Evolutionary conservation across 2,888 invertebrate genomes (phyloP).

Genomic region (Clistopyga incitator): DNA sequence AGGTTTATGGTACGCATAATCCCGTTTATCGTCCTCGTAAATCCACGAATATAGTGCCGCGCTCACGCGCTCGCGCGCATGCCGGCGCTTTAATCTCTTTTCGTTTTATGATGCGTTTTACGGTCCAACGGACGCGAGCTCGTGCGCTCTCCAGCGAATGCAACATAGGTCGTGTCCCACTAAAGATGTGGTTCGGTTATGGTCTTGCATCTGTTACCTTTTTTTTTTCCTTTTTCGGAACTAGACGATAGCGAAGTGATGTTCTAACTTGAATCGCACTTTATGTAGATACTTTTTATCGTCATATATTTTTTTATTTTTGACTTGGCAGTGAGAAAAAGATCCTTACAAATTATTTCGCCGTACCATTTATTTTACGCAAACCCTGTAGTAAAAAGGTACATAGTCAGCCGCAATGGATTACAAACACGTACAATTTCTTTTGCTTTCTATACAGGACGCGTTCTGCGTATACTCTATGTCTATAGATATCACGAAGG

Average conservation of each 20-base stretch:
- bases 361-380: background rate
- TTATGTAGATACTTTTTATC: too few species aligned
- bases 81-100: slow-evolving; percentile 80
- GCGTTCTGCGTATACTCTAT: background rate
- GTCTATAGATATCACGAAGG: background rate
- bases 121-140: slow-evolving; percentile 69
- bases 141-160: slow-evolving; percentile 40
- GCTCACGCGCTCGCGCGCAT: slow-evolving; percentile 70
- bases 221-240: slow-evolving; percentile 41
- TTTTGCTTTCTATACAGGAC: background rate
- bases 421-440: slow-evolving; percentile 17
- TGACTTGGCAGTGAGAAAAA: background rate
- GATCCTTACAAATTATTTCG: background rate
- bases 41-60: slow-evolving; percentile 78
- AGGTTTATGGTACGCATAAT: slow-evolving; percentile 81
- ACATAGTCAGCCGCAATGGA: background rate
- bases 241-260: slow-evolving; percentile 40
- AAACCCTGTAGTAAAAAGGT: background rate
- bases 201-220: slow-evolving; percentile 20
- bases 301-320: background rate
- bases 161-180: slow-evolving; percentile 19
- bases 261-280: background rate
- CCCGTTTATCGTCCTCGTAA: slow-evolving; percentile 83
- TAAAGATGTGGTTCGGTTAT: background rate
- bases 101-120: slow-evolving; percentile 82